Percentiles rank a stretch among this genome's conserved stretches.
Conservation (phyloP, 2,113 vertebrate species). For the Aphyosemion australe region DNA sequence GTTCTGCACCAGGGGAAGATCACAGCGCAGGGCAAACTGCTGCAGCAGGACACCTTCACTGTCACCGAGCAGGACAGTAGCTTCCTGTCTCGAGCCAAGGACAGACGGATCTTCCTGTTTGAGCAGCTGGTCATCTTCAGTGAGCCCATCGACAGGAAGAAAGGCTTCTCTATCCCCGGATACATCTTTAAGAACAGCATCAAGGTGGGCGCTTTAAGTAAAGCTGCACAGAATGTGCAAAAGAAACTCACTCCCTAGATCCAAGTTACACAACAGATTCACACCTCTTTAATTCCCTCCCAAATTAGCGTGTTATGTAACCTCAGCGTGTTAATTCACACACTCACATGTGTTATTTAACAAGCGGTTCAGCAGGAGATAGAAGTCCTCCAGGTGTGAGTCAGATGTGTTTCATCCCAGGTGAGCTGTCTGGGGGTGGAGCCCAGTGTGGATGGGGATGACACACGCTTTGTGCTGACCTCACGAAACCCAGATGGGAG, state of each 20-base stretch:
- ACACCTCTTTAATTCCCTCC: neutral
- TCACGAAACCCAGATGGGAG: constrained; percentile 87
- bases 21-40: constrained; percentile 91
- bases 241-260: constrained; percentile 3
- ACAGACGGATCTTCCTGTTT: constrained; percentile 90
- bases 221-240: constrained; percentile 5
- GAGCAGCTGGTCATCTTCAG: constrained; percentile 94
- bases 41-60: constrained; percentile 91
- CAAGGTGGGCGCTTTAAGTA: constrained; percentile 79
- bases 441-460: constrained; percentile 82
- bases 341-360: constrained; percentile 55
- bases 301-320: constrained; percentile 42
- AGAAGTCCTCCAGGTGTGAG: constrained; percentile 48
- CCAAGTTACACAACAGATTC: constrained; percentile 30
- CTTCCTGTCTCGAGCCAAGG: constrained; percentile 85
- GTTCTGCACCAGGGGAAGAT: constrained; percentile 84
- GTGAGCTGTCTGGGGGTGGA: constrained; percentile 91
- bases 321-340: constrained; percentile 18
- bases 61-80: constrained; percentile 85
- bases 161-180: constrained; percentile 84
- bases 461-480: constrained; percentile 85
- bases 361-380: constrained; percentile 28
- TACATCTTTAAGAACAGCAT: constrained; percentile 92
- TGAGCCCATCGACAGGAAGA: constrained; percentile 88
- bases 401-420: constrained; percentile 74